These are phyloP conservation scores for Rhopilema esculentum DNA, from an alignment of 30 jellyfish, hydroid and myxozoan species.

Conservation along the genomic window DNA sequence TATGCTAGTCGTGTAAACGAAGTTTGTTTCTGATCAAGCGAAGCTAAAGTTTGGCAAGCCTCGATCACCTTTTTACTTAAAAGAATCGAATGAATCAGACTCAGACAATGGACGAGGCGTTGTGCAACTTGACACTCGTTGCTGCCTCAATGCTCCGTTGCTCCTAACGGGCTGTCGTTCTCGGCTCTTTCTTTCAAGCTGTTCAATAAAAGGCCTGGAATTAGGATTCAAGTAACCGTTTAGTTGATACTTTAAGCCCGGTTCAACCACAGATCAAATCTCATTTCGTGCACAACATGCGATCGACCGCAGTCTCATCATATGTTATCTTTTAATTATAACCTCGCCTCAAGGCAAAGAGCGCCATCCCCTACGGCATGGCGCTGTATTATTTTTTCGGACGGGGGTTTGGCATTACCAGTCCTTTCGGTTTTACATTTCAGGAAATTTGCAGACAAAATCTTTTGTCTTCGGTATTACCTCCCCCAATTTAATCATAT, in stretches of 20 bases:
- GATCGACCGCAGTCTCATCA: neutral
- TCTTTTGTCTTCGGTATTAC: neutral
- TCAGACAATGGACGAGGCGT: neutral
- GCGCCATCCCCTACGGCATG: neutral
- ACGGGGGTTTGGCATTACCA: neutral
- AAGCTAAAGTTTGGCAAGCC: no score
- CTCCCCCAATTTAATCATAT: no score
- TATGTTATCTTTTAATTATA: neutral
- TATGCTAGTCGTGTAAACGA: no score
- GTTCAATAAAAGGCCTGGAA: neutral
- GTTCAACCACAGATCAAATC: neutral
- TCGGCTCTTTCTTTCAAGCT: neutral
- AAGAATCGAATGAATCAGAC: no score
- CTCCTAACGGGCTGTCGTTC: neutral
- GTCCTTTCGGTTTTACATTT: no score
- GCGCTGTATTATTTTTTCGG: neutral
- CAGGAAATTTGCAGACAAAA: neutral
- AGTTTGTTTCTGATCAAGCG: no score
- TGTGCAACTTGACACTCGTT: neutral
- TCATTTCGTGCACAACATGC: neutral
- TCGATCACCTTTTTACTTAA: no score
- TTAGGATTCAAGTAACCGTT: neutral
- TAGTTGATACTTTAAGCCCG: neutral
- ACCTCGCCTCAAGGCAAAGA: neutral
- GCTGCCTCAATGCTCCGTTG: neutral